A percentile compares a stretch with the other conserved stretches of the same genome.
phyloP scores from a whole-genome alignment of 1,140 invertebrate genomes.

The Caenorhabditis tropicalis region DNA sequence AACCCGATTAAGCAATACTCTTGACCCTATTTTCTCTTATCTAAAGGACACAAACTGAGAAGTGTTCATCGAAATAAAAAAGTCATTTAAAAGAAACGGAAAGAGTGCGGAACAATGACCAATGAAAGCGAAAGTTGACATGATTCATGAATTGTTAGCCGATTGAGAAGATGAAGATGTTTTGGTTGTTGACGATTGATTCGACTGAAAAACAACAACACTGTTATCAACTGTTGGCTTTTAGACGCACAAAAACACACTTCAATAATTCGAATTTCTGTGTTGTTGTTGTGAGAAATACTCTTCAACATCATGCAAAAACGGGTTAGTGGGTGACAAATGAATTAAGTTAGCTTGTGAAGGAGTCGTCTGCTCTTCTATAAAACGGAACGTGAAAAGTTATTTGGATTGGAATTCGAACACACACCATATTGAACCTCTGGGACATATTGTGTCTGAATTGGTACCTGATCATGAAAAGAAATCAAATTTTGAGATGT shows the following conservation, averaged over 20 bases:
- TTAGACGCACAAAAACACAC: neutral
- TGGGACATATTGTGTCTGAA: neutral
- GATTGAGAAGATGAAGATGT: neutral
- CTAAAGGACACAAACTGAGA: neutral
- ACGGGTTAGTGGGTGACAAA: slow-evolving; percentile 28
- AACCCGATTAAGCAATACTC: neutral
- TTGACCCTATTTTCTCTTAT: neutral
- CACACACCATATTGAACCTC: slow-evolving; percentile 22
- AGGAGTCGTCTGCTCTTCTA: neutral
- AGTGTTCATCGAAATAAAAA: neutral
- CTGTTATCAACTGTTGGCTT: neutral
- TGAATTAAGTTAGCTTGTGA: neutral
- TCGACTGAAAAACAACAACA: slow-evolving; percentile 30
- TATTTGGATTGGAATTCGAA: neutral
- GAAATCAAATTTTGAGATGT: neutral
- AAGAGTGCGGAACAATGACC: neutral
- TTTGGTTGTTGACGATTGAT: neutral
- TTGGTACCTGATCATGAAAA: neutral
- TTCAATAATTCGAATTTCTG: neutral
- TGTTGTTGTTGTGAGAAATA: slow-evolving; percentile 6
- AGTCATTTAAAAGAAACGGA: neutral
- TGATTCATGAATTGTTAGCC: slow-evolving; percentile 32
- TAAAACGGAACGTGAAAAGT: neutral
- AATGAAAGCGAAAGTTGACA: slow-evolving; percentile 12
- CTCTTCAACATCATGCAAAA: slow-evolving; percentile 31